These are phyloP conservation scores for Drosophila tripunctata DNA, from an alignment of 2,888 invertebrate species.

Conservation along the genomic window DNA sequence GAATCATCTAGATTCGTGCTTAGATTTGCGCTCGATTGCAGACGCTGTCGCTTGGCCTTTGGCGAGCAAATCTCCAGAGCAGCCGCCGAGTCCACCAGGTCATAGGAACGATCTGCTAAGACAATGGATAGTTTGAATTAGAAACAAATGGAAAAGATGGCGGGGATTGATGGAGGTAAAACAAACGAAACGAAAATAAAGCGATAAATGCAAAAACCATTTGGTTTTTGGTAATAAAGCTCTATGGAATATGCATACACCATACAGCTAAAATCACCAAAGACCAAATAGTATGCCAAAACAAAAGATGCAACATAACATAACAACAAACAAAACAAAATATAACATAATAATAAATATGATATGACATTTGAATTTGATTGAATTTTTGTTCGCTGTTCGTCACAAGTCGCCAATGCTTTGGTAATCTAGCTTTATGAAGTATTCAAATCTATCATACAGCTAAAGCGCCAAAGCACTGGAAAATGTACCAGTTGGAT, in stretches of 20 bases:
- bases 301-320: constrained; percentile 46
- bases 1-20: constrained; percentile 81
- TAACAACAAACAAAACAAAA: constrained; percentile 23
- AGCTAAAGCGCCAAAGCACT: constrained; percentile 96
- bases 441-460: constrained; percentile 89
- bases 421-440: constrained; percentile 98
- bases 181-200: constrained; percentile 36
- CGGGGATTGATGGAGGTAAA: background rate
- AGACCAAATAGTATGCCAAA: constrained; percentile 86
- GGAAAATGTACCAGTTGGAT: no score
- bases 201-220: constrained; percentile 83
- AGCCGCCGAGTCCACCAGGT: constrained; percentile 81
- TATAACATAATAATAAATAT: background rate
- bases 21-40: constrained; percentile 80
- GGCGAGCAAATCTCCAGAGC: constrained; percentile 82
- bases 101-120: constrained; percentile 82
- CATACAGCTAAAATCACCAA: constrained; percentile 92
- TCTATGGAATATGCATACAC: constrained; percentile 86
- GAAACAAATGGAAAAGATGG: background rate
- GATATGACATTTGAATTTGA: background rate
- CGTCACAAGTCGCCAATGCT: constrained; percentile 87
- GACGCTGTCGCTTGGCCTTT: constrained; percentile 82
- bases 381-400: background rate
- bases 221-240: constrained; percentile 90
- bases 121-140: background rate